Evolutionary conservation across 2,113 vertebrate species (phyloP), one percentile per base, ranked within the genome.

Genomic region (Fulmarus glacialis): DNA sequence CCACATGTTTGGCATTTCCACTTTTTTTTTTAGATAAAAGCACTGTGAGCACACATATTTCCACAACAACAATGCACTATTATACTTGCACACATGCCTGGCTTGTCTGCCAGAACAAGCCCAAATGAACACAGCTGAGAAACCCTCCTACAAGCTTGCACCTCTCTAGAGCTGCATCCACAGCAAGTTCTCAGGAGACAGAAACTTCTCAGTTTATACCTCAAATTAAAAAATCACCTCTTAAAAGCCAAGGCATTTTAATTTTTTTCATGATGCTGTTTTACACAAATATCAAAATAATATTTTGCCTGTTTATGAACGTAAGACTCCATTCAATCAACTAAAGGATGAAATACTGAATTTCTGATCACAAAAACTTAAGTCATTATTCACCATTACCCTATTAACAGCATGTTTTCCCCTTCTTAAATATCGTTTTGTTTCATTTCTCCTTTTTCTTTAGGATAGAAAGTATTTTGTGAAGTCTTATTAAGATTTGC

Each of bases 11-110:
- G n/a, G 67, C 45, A 53, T 66, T 73, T 90, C 50, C 12, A 0
- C 24, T 40, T 40, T 32, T 75, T 24, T 55, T 26, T 60, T 52
- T 14, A 82, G 74, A 77, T 82, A 73, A 86, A 80, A 89, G 72
- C 74, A 36, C 29, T 17, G 23, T 32, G 18, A 95, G 16, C 15
- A 45, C 17, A 64, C 4, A 4, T 47, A 74, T n/a, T 85, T 79
- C 56, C 43, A 67, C 20, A 85, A 68, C 81, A 89, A 27, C 14
- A 48, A 34, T 0, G 0, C 1, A 71, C 52, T 38, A 11, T 63
- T 87, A 27, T 20, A 43, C 38, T 71, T 64, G 36, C 56, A 60
- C 20, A 27, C 17, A 18, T 59, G 52, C 40, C 62, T 64, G 56
- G 27, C 13, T 55, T 43, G 29, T 60, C 64, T 72, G 12, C 22